Conservation (phyloP, 2,888 invertebrate species). For the Eilema caniola region DNA sequence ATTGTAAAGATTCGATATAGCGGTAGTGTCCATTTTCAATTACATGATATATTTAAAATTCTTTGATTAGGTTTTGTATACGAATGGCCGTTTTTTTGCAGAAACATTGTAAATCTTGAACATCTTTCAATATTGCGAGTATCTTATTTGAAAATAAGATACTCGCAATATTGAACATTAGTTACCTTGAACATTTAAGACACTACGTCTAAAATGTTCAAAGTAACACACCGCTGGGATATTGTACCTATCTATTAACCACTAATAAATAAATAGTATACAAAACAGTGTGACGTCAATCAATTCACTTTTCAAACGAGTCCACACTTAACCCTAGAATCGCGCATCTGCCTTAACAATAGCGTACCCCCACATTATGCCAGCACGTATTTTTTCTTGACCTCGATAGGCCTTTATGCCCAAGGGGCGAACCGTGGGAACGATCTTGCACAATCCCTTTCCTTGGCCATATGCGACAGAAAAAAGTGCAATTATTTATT, state of each 20-base stretch:
- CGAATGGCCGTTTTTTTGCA: background rate
- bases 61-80: background rate
- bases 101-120: background rate
- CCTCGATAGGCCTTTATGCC: constrained; percentile 82
- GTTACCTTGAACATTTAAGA: too few species aligned
- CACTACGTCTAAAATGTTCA: background rate
- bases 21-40: background rate
- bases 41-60: background rate
- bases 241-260: background rate
- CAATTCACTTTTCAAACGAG: constrained; percentile 77
- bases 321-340: constrained; percentile 82
- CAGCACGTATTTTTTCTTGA: constrained; percentile 86
- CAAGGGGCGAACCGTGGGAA: constrained; percentile 86
- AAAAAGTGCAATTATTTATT: constrained; percentile 87
- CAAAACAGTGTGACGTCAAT: constrained; percentile 64
- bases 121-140: background rate
- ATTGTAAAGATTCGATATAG: background rate
- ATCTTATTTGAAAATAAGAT: background rate
- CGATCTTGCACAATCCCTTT: constrained; percentile 83
- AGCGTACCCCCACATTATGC: constrained; percentile 80
- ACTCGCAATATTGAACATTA: too few species aligned
- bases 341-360: constrained; percentile 82
- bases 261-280: constrained; percentile 34
- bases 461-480: constrained; percentile 87
- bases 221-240: background rate